Base-by-base conservation (phyloP, 1,140 invertebrate genomes). In the Bombus fervidus region DNA sequence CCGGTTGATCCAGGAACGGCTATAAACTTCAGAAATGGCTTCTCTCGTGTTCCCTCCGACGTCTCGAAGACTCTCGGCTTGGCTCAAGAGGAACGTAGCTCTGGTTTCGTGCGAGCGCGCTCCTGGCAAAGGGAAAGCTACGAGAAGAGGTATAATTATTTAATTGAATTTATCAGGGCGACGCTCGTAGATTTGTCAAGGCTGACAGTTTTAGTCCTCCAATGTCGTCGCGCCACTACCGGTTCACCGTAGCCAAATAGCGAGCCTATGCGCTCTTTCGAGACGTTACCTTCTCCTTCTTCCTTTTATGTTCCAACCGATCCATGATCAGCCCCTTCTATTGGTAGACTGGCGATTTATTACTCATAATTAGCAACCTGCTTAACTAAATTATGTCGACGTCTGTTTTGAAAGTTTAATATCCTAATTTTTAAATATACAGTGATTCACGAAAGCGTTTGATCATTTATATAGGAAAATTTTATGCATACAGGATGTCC, bases 91-190 rank as follows among this genome's bases (percentile, higher is more conserved):
- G 41, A 62, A 68, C 12, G 41, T 10, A 9, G 18, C 62, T 37
- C 22, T 68, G 53, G 53, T 47, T 15, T 47, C 47, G 47, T 47
- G 47, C 77, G 68, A 28, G 59, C 47, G 73, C 41, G 73, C 9
- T 75, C 31, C 73, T 57, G 69, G 25, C 73, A 66, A 64, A n/a
- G 39, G 71, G 57, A 34, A 18, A 37, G 28, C 15, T 31, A 25
- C 13, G n/a, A 31, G 25, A 10, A 53, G 64, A 84, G 69, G 83
- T 91, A 93, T 94, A 94, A 95, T 95, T 95, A 92, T 95, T 94
- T 95, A 94, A 95, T 95, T 94, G 93, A 93, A 94, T 95, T 94
- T 94, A 93, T 94, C 91, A 91, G 88, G 69, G 75, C 85, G 77
- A 85, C 86, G 84, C 82, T 89, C 85, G 91, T 90, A 91, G 91